Evolutionary conservation across 1,140 invertebrate species (phyloP).

Genomic region (Anoplophora glabripennis): DNA sequence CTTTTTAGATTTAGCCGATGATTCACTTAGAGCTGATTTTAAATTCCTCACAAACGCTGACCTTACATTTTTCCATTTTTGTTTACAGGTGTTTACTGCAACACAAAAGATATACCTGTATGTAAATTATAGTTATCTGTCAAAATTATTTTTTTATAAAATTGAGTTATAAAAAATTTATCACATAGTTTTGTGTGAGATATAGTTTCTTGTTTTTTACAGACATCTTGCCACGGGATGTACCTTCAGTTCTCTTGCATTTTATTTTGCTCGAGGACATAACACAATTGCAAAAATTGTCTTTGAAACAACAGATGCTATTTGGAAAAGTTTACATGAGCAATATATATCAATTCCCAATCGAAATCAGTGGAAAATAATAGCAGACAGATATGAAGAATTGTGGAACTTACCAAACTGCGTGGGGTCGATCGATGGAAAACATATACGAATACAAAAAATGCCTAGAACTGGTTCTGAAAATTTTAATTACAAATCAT

Average conservation of each 20-base stretch:
- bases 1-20: slow-evolving; percentile 13
- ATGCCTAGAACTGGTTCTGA: slow-evolving; percentile 4
- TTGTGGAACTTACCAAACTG: slow-evolving; percentile 4
- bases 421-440: slow-evolving; percentile 3
- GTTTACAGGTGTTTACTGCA: slow-evolving; percentile 3
- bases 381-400: slow-evolving; percentile 11
- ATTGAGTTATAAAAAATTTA: slow-evolving; percentile 4
- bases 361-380: background rate
- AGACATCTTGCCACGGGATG: background rate
- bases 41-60: slow-evolving; percentile 16
- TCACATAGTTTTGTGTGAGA: slow-evolving; percentile 3
- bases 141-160: slow-evolving; percentile 8
- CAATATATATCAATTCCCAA: slow-evolving; percentile 3
- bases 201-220: slow-evolving; percentile 10
- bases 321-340: slow-evolving; percentile 1
- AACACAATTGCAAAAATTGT: slow-evolving; percentile 4
- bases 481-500: slow-evolving; percentile 16
- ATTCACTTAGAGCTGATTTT: slow-evolving; percentile 12
- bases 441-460: slow-evolving; percentile 11
- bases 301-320: background rate
- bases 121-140: background rate
- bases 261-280: slow-evolving; percentile 4
- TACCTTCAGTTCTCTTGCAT: background rate
- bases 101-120: slow-evolving; percentile 9
- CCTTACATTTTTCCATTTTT: slow-evolving; percentile 13